phyloP scores from a whole-genome alignment of 1,140 invertebrate species.

The Stegodyphus dumicola region DNA sequence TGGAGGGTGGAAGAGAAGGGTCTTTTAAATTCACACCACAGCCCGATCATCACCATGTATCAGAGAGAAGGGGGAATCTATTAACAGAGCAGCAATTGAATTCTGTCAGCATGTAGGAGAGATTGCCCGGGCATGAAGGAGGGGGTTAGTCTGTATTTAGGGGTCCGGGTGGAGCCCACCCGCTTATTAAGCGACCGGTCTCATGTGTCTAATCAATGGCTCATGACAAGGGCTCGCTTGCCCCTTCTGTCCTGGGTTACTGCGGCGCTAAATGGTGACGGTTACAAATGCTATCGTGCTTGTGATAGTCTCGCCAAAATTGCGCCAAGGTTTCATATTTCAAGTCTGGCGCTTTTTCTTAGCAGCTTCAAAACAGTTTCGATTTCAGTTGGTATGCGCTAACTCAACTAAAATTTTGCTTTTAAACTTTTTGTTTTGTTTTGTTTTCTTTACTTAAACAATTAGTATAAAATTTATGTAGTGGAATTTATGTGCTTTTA shows the following conservation, averaged over 20 bases:
- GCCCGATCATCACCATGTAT: constrained; percentile 20
- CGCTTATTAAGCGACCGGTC: constrained; percentile 59
- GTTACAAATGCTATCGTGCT: not conserved
- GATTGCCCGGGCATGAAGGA: constrained; percentile 34
- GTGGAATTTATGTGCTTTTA: too few relatives aligned
- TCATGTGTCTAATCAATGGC: constrained; percentile 61
- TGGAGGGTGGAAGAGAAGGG: not conserved
- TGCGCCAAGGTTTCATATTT: not conserved
- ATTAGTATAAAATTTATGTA: too few relatives aligned
- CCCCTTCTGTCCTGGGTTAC: constrained; percentile 2
- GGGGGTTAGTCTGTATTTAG: constrained; percentile 28
- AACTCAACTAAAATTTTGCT: too few relatives aligned
- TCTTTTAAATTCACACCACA: constrained; percentile 58
- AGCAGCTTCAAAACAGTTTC: too few relatives aligned
- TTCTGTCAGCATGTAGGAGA: constrained; percentile 54
- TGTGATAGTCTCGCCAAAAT: not conserved
- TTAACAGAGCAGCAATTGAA: constrained; percentile 54
- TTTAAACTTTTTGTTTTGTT: too few relatives aligned
- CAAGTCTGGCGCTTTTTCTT: too few relatives aligned
- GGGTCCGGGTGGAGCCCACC: constrained; percentile 25
- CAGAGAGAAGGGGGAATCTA: constrained; percentile 45
- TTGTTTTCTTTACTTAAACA: too few relatives aligned
- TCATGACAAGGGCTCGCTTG: constrained; percentile 48
- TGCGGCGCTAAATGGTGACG: not conserved
- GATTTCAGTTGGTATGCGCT: too few relatives aligned